A percentile compares a stretch with the other conserved stretches of the same genome.
Evolutionary conservation across 2,797 vertebrate species (phyloP).

Genomic region (Sebastes dallii): DNA sequence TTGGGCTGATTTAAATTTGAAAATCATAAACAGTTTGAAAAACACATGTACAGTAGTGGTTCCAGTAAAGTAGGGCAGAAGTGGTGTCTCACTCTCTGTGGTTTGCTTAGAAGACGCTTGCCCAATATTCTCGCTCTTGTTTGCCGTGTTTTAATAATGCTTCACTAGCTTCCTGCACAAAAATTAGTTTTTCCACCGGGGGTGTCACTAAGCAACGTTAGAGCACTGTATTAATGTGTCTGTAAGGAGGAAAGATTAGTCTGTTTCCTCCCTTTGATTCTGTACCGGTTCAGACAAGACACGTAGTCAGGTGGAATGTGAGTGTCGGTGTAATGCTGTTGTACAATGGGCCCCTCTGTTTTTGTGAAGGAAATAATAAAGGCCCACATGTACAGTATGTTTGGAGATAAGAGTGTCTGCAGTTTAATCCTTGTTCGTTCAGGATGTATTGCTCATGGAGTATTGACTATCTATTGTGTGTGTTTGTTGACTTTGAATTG

Average conservation of each 20-base stretch:
- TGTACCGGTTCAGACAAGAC: conserved; percentile 62
- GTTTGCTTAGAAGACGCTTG: conserved; percentile 59
- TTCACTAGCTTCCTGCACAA: conserved; percentile 67
- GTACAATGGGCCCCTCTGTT: conserved; percentile 57
- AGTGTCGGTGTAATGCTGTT: conserved; percentile 50
- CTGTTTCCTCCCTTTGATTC: conserved; percentile 71
- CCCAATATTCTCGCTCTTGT: conserved; percentile 66
- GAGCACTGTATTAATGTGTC: conserved; percentile 53
- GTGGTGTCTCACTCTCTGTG: conserved; percentile 5
- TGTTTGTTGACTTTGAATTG: conserved; percentile 35
- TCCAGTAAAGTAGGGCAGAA: conserved; percentile 23
- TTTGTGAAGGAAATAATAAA: conserved; percentile 63
- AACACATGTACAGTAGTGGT: neutral
- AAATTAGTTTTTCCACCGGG: conserved; percentile 74
- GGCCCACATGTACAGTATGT: conserved; percentile 33
- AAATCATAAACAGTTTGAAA: conserved; percentile 19
- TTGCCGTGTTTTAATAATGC: conserved; percentile 73
- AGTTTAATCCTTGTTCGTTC: conserved; percentile 11
- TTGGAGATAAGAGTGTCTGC: conserved; percentile 49
- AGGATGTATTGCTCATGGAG: conserved; percentile 51
- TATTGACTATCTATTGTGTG: conserved; percentile 38
- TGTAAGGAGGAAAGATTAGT: conserved; percentile 70
- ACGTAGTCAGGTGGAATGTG: conserved; percentile 69
- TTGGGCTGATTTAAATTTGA: conserved; percentile 11
- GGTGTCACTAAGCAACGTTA: conserved; percentile 70